These are phyloP conservation scores for Laupala kohalensis DNA, from an alignment of 1,140 invertebrate genomes.

Conservation along the genomic window DNA sequence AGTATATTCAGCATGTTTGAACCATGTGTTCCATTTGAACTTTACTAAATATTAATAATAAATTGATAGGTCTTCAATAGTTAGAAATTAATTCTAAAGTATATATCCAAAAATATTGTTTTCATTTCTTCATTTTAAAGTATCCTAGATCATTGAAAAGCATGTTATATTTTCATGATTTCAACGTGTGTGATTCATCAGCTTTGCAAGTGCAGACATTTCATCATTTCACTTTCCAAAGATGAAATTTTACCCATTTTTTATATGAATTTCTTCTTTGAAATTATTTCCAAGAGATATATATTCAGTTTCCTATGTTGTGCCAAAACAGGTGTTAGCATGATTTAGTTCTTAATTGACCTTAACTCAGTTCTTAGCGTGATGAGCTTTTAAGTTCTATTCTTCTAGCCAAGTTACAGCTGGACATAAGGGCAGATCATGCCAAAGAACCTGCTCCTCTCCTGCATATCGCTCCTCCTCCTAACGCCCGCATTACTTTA, in stretches of 20 bases:
- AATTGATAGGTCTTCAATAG: background rate
- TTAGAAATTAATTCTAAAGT: too few relatives aligned
- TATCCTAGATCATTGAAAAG: too few relatives aligned
- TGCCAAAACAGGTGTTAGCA: slow-evolving; percentile 6
- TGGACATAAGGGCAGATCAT: background rate
- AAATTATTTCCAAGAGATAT: too few relatives aligned
- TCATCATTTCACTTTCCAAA: background rate
- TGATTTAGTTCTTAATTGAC: slow-evolving; percentile 1
- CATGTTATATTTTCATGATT: too few relatives aligned
- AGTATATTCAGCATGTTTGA: too few relatives aligned
- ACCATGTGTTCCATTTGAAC: too few relatives aligned
- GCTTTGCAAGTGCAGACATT: background rate
- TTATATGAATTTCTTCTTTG: too few relatives aligned
- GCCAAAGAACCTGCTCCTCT: slow-evolving; percentile 18
- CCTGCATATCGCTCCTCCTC: slow-evolving; percentile 35
- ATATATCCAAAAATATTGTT: too few relatives aligned
- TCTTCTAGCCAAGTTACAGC: background rate
- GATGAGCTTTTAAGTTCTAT: slow-evolving; percentile 6
- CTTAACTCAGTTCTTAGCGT: slow-evolving; percentile 15
- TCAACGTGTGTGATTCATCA: too few relatives aligned
- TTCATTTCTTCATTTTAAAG: too few relatives aligned
- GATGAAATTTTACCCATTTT: too few relatives aligned
- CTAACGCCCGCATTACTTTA: slow-evolving; percentile 43
- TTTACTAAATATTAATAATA: too few relatives aligned
- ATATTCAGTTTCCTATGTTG: background rate